Conservation (phyloP, 2,797 vertebrate species). For the Gymnodraco acuticeps region DNA sequence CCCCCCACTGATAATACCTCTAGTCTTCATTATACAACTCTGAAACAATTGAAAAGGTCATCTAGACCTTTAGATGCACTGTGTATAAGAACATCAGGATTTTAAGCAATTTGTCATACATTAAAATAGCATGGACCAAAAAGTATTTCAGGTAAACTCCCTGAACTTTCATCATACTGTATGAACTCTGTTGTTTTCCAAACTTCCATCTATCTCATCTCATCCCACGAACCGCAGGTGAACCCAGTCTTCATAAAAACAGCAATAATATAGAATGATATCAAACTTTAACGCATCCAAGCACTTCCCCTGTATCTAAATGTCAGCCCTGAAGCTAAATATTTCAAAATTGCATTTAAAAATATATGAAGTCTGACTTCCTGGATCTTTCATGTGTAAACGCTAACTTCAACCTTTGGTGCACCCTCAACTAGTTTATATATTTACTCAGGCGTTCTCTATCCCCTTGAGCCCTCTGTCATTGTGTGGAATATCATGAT, state of each 20-base stretch:
- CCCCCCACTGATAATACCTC: not conserved
- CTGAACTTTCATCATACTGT: not conserved
- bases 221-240: not conserved
- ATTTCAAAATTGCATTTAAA: conserved; percentile 27
- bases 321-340: conserved; percentile 37
- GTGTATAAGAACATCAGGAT: not conserved
- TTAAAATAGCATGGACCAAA: not conserved
- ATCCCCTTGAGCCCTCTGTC: not conserved
- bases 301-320: conserved; percentile 13
- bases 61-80: not conserved
- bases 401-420: conserved; percentile 5
- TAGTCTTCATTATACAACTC: not conserved
- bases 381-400: conserved; percentile 19
- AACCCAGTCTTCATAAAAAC: conserved; percentile 12
- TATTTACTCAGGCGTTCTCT: not conserved
- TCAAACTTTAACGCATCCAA: conserved; percentile 29
- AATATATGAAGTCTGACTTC: conserved; percentile 28
- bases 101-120: not conserved
- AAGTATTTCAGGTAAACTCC: not conserved
- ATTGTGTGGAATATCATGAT: conserved; percentile 3
- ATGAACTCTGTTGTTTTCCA: not conserved
- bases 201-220: not conserved
- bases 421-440: conserved; percentile 9
- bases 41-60: not conserved
- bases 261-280: conserved; percentile 28